Evolutionary conservation across 2,888 invertebrate genomes (phyloP), one percentile per base, ranked within the genome.

Genomic region (Torymus texanus): DNA sequence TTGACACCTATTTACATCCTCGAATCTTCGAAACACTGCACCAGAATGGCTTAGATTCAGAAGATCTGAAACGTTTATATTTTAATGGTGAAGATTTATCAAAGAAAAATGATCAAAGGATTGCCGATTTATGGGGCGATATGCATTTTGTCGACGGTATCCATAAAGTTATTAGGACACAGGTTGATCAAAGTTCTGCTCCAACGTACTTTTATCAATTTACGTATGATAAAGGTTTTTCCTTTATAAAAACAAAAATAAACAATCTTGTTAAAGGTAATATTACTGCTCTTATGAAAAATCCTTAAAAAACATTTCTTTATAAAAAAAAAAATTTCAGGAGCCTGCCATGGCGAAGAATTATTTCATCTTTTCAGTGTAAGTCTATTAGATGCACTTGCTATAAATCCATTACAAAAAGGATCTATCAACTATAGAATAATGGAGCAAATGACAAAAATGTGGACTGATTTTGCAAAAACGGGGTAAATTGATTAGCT

Each of bases 401-500:
- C 79, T 3, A 3, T 85, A 0, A 77, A 82, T 68, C 71, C 83
- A 8, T 65, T 79, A 1, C 24, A 62, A 24, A 73, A 79, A 12
- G 84, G 82, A n/a, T 78, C 83, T 0, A 81, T 67, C 0, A 84
- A 84, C 2, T 82, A 85, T 50, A 87, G 86, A 29, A 88, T 91
- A 76, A 87, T 89, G 0, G 86, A 87, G 55, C 85, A 89, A 66
- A 83, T 92, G 53, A 91, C 91, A 0, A 91, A 90, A 78, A 81
- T 92, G 58, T 92, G 92, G 91, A 87, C 90, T 0, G 91, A 92
- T 82, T 92, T 92, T 80, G 91, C 91, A 0, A 91, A 89, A 86
- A 87, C 89, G 76, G 90, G 91, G 92, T 92, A 84, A 87, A 84
- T 67, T 2, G 24, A 29, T 29, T 29, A 29, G 29, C 4, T 29